Evolutionary conservation across 30 jellyfish, hydroid and myxozoan species (phyloP), one percentile per base, ranked within the genome.

Genomic region (Cassiopea andromeda): DNA sequence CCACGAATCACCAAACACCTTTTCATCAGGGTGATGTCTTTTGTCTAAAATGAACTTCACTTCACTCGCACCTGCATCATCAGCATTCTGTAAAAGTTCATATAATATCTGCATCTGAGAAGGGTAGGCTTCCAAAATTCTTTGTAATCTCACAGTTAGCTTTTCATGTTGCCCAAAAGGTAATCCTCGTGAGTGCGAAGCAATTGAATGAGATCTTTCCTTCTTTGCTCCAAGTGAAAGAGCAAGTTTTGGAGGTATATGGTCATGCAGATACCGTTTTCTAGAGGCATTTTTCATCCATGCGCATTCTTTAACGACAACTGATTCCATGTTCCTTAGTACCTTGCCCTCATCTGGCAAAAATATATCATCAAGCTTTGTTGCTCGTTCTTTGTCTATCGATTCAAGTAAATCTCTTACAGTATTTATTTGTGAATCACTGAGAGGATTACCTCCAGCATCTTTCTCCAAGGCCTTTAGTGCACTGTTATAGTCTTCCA

Each of bases 1-100:
- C 98, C 98, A 93, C 4, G 86, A 79, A 27, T 93, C 94, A 3
- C 94, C 78, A 71, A 87, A 81, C 7, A 93, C 89, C 5, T 60
- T 66, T 50, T 82, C 91, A 7, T 12, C 69, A 18, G 60, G 64
- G 60, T 88, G 97, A 59, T 18, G 12, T 77, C 98, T 82, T 7
- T 80, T 74, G 78, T 93, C 98, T 19, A 89, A 50, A 1, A 89
- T 70, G 64, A 93, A 66, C 46, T 83, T 71, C 44, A 93, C 94
- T 77, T 88, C 84, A 1, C 88, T 93, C 44, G 98, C 98, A 7
- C 94, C 94, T 2, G 98, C 97, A 75, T 93, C 98, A 71, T 93
- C 98, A 4, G 98, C 98, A 88, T 93, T 93, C 83, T 93, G 98
- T 81, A 93, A 73, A 9, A 93, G 48, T 80, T 93, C 98, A 13